Conservation (phyloP, 2,797 vertebrate species). For the Sebastolobus altivelis region DNA sequence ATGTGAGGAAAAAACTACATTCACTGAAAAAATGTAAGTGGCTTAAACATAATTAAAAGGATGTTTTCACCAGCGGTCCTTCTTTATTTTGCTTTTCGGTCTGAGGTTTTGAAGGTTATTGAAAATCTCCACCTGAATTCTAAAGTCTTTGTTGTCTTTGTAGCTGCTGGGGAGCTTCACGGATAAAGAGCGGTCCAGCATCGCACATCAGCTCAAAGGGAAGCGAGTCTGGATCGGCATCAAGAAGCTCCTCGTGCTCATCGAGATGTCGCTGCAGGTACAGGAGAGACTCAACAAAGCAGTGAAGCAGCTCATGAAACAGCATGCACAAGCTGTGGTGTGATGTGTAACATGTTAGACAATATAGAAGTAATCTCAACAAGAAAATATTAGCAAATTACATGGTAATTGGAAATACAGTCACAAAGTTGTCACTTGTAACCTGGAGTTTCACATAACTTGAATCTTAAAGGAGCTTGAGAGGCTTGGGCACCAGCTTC, state of each 20-base stretch:
- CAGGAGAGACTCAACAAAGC: too few relatives aligned
- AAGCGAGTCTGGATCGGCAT: conserved; percentile 96
- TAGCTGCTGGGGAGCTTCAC: conserved; percentile 96
- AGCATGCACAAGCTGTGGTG: neutral
- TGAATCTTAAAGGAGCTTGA: neutral
- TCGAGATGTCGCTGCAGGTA: conserved; percentile 98
- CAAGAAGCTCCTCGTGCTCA: conserved; percentile 97
- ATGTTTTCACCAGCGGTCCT: neutral
- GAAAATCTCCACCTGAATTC: neutral
- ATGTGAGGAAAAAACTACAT: neutral
- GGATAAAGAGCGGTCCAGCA: conserved; percentile 92
- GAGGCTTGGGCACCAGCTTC: neutral
- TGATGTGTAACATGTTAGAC: neutral
- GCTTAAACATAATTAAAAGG: neutral
- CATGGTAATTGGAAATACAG: neutral
- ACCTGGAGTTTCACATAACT: neutral
- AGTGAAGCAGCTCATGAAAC: neutral
- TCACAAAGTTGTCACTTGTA: neutral
- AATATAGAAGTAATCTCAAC: neutral
- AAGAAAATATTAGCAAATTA: neutral
- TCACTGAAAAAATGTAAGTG: neutral
- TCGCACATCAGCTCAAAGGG: conserved; percentile 92
- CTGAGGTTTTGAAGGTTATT: neutral
- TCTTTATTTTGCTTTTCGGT: neutral
- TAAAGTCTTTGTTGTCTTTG: conserved; percentile 3